These are phyloP conservation scores for Helobdella robusta DNA, from an alignment of 2,888 invertebrate species.

Conservation along the genomic window DNA sequence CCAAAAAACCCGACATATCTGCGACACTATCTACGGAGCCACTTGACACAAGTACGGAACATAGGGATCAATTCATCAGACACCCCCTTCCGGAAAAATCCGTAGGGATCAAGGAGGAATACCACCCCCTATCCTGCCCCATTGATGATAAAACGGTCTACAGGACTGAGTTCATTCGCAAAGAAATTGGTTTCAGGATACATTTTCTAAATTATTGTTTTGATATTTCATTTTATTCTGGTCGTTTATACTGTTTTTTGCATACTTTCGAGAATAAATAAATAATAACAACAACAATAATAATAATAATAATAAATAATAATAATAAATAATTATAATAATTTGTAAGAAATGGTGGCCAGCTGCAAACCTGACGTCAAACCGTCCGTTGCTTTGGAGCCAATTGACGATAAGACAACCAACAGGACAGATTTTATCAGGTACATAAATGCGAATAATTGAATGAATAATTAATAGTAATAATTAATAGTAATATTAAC, in stretches of 20 bases:
- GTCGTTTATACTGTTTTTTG: background rate
- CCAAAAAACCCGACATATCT: slow-evolving; percentile 3
- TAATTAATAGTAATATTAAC: too few species aligned
- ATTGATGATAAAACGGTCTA: slow-evolving; percentile 9
- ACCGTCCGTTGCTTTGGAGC: slow-evolving; percentile 9
- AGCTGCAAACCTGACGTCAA: slow-evolving; percentile 17
- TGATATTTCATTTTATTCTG: too few species aligned
- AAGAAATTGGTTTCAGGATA: background rate
- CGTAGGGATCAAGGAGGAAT: background rate
- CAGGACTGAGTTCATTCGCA: slow-evolving; percentile 16
- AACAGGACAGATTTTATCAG: slow-evolving; percentile 7
- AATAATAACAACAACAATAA: background rate
- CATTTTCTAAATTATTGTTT: too few species aligned
- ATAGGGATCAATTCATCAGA: slow-evolving; percentile 21
- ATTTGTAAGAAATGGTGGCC: too few species aligned
- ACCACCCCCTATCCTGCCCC: slow-evolving; percentile 18
- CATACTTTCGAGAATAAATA: background rate
- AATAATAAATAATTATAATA: too few species aligned
- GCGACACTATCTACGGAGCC: slow-evolving; percentile 9
- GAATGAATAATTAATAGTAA: too few species aligned
- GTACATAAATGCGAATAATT: background rate
- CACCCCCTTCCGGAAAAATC: slow-evolving; percentile 20
- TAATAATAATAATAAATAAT: background rate
- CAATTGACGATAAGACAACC: slow-evolving; percentile 19
- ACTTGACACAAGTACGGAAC: slow-evolving; percentile 8